Evolutionary conservation across 2,888 invertebrate species (phyloP).

Genomic region (Epicampocera succincta): DNA sequence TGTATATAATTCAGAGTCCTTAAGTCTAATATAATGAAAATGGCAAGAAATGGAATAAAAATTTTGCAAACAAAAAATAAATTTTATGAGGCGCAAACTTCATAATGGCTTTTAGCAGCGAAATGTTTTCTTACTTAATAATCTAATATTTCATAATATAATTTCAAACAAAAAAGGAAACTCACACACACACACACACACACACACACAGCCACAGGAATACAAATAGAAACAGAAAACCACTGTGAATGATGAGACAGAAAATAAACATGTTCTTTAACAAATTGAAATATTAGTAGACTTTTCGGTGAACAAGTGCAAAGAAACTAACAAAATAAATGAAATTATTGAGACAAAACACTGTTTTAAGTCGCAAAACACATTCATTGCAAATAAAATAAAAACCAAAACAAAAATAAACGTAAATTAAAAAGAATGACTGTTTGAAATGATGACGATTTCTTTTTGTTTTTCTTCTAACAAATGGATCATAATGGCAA

Average conservation of each 20-base stretch:
- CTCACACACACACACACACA: background rate
- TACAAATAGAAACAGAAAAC: background rate
- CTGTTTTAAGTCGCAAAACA: background rate
- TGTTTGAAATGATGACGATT: slow-evolving; percentile 26
- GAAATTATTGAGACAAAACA: slow-evolving; percentile 21
- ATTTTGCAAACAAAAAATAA: background rate
- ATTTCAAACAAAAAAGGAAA: background rate
- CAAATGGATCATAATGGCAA: background rate
- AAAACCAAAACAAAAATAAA: slow-evolving; percentile 4
- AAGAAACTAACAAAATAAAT: slow-evolving; percentile 28
- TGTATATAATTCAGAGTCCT: background rate
- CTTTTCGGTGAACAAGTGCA: background rate
- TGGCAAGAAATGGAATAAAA: background rate
- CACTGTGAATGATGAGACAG: background rate
- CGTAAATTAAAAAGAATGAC: slow-evolving; percentile 45
- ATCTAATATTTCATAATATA: slow-evolving; percentile 30
- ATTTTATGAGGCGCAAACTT: slow-evolving; percentile 17
- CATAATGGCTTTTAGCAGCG: background rate
- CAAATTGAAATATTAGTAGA: slow-evolving; percentile 43
- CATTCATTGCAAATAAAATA: background rate
- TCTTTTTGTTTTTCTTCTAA: background rate
- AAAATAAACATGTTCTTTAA: slow-evolving; percentile 20
- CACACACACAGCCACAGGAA: too few species aligned
- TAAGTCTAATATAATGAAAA: background rate
- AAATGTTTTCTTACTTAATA: slow-evolving; percentile 27